Conservation (phyloP, 2,888 invertebrate genomes). For the Andrena haemorrhoa region DNA sequence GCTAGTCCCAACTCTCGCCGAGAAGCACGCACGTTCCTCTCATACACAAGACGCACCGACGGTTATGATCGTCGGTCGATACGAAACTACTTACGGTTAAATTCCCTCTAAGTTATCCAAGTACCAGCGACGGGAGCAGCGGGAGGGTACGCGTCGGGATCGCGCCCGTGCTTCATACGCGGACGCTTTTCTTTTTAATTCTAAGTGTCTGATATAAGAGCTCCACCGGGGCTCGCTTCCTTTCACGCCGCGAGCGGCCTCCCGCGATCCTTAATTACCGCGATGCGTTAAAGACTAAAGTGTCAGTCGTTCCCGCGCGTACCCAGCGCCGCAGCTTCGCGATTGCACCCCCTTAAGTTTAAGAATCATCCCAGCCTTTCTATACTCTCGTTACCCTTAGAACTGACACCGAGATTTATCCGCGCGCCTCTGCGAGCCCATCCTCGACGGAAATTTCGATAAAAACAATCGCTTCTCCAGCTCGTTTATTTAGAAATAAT, state of each 20-base stretch:
- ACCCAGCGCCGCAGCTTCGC: slow-evolving; percentile 58
- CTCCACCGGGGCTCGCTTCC: neutral
- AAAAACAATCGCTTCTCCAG: neutral
- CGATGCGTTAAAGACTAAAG: slow-evolving; percentile 61
- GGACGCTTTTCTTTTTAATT: slow-evolving; percentile 42
- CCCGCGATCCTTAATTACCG: slow-evolving; percentile 39
- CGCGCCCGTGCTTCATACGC: slow-evolving; percentile 46
- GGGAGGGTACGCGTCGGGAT: slow-evolving; percentile 69
- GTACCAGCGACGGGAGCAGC: slow-evolving; percentile 59
- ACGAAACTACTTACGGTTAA: slow-evolving; percentile 73
- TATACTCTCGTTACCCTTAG: neutral
- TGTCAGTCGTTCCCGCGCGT: slow-evolving; percentile 66
- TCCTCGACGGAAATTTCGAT: neutral
- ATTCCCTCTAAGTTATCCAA: slow-evolving; percentile 66
- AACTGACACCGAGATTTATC: slow-evolving; percentile 6
- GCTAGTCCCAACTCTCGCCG: neutral
- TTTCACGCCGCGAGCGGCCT: slow-evolving; percentile 20
- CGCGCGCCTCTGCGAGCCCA: slow-evolving; percentile 2
- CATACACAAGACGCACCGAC: slow-evolving; percentile 12
- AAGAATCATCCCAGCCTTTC: slow-evolving; percentile 39
- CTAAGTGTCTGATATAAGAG: slow-evolving; percentile 59
- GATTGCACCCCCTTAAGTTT: slow-evolving; percentile 56
- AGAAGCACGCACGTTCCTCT: neutral
- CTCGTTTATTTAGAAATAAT: neutral
- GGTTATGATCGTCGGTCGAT: slow-evolving; percentile 30